Percentiles rank a stretch among this genome's conserved stretches.
Evolutionary conservation across 2,113 vertebrate species (phyloP).

Genomic region (Theristicus caerulescens): DNA sequence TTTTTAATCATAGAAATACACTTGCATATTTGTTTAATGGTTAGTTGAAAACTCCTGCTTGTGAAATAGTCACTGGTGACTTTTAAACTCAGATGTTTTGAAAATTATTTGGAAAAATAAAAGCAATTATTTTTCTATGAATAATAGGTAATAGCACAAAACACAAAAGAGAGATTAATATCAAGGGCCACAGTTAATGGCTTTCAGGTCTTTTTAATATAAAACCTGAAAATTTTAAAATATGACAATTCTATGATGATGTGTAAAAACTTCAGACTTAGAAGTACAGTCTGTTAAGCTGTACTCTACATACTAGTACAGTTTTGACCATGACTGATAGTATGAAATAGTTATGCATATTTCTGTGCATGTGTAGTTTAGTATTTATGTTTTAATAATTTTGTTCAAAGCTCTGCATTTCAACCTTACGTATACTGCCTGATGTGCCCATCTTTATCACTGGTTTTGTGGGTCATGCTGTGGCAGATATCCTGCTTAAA

Average conservation of each 20-base stretch:
- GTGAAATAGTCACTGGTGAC: not conserved
- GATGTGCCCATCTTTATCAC: not conserved
- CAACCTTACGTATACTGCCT: not conserved
- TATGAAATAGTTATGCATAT: not conserved
- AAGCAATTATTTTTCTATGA: not conserved
- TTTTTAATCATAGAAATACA: not conserved
- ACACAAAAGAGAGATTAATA: not conserved
- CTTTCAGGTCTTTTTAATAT: not conserved
- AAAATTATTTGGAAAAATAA: not conserved
- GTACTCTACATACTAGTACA: not conserved
- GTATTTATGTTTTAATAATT: not conserved
- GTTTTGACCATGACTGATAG: not conserved
- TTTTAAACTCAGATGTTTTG: not conserved
- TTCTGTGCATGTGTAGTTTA: not conserved
- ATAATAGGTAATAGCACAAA: not conserved
- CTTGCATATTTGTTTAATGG: not conserved
- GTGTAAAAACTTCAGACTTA: not conserved
- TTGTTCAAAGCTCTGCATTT: not conserved
- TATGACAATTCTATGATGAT: not conserved
- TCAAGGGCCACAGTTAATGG: not conserved
- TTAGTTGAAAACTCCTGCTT: not conserved
- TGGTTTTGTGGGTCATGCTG: not conserved
- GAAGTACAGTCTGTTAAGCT: not conserved
- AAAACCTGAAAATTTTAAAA: not conserved
- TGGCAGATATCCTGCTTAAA: not conserved